Conservation (phyloP, 2,113 vertebrate species). For the Chaetops frenatus region DNA sequence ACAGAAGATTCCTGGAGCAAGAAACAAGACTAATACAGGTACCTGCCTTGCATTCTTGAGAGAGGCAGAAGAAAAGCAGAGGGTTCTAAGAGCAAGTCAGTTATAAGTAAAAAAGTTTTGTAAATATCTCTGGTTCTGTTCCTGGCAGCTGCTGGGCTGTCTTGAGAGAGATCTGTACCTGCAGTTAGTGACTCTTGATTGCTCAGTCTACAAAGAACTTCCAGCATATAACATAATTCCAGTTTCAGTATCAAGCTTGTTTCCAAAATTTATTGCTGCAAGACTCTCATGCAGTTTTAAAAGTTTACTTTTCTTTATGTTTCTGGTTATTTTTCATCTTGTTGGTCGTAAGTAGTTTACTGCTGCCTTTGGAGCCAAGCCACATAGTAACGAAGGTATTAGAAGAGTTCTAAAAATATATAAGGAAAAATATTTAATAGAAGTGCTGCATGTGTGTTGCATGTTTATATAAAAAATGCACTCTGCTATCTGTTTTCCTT, state of each 20-base stretch:
- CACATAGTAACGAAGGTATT: background rate
- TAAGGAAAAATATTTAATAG: background rate
- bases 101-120: background rate
- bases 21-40: slow-evolving; percentile 70
- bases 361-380: background rate
- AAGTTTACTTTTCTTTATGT: background rate
- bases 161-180: background rate
- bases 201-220: background rate
- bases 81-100: background rate
- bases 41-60: background rate
- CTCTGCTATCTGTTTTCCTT: background rate
- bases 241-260: background rate
- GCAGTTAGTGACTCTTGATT: background rate
- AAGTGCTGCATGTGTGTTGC: background rate
- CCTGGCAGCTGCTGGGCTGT: background rate
- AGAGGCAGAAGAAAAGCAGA: background rate
- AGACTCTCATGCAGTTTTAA: background rate
- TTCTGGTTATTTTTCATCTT: background rate
- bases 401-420: background rate
- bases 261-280: background rate
- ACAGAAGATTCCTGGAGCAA: slow-evolving; percentile 67
- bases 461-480: background rate
- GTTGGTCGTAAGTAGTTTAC: background rate
- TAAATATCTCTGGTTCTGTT: background rate
- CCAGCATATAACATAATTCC: background rate